phyloP scores from a whole-genome alignment of 2,797 vertebrate genomes.

The Dryobates pubescens region DNA sequence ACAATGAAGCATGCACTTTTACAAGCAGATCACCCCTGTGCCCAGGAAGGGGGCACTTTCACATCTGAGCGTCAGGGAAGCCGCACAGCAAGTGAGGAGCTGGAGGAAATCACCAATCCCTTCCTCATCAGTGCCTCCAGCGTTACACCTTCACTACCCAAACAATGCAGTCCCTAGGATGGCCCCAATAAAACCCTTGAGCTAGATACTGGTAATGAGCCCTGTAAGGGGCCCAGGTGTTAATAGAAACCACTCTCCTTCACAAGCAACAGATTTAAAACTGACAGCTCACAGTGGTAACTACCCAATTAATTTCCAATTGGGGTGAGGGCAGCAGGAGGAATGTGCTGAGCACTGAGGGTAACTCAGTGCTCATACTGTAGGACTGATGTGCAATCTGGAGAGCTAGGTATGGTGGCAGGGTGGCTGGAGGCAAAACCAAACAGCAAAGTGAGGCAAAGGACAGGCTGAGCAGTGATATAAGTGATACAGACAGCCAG shows the following conservation, averaged over 20 bases:
- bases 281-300: background rate
- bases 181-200: background rate
- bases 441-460: background rate
- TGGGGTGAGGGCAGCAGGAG: background rate
- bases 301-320: background rate
- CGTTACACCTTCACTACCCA: fast-evolving
- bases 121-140: fast-evolving
- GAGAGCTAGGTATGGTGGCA: fast-evolving
- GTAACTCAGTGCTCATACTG: fast-evolving
- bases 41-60: background rate
- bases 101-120: background rate
- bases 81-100: background rate
- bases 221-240: background rate
- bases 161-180: background rate
- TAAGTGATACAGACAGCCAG: background rate
- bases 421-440: background rate
- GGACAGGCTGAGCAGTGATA: background rate
- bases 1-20: fast-evolving
- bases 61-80: background rate
- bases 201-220: background rate
- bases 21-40: fast-evolving
- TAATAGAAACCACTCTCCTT: background rate
- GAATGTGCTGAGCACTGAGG: fast-evolving
- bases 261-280: background rate
- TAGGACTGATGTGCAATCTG: background rate